These are phyloP conservation scores for Zosterops hypoxanthus DNA, from an alignment of 2,113 vertebrate species.

Conservation along the genomic window DNA sequence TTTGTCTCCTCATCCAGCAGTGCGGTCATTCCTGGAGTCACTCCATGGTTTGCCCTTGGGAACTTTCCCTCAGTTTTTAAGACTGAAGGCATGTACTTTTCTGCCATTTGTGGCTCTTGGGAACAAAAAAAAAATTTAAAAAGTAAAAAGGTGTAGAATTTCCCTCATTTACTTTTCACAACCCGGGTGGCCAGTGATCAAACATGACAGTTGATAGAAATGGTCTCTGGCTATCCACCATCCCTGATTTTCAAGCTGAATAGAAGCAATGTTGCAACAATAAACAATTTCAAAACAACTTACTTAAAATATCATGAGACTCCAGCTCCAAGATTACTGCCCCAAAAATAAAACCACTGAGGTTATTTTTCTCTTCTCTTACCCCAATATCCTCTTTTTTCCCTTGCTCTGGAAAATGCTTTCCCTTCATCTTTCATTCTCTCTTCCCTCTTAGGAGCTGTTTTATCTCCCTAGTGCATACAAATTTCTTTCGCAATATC, in stretches of 20 bases:
- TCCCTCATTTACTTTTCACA: background rate
- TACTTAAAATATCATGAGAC: background rate
- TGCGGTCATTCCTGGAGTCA: background rate
- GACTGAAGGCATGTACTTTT: background rate
- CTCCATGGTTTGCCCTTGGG: background rate
- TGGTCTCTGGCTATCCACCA: background rate
- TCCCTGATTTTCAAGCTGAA: background rate
- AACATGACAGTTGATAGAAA: background rate
- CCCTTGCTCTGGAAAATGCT: background rate
- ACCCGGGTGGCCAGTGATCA: background rate
- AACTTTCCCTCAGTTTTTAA: background rate
- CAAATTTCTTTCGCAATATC: background rate
- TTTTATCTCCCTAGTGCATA: background rate
- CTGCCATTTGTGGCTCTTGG: background rate
- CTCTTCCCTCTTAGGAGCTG: background rate
- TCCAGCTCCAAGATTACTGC: background rate
- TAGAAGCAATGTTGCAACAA: background rate
- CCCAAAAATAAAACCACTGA: background rate
- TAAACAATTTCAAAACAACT: background rate
- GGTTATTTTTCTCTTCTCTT: background rate
- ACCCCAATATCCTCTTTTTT: background rate
- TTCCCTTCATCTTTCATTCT: background rate
- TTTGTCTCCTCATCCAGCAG: background rate
- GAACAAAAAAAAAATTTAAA: background rate
- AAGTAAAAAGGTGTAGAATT: background rate